Conservation (phyloP, 2,888 invertebrate genomes). For the Halictus ligatus region DNA sequence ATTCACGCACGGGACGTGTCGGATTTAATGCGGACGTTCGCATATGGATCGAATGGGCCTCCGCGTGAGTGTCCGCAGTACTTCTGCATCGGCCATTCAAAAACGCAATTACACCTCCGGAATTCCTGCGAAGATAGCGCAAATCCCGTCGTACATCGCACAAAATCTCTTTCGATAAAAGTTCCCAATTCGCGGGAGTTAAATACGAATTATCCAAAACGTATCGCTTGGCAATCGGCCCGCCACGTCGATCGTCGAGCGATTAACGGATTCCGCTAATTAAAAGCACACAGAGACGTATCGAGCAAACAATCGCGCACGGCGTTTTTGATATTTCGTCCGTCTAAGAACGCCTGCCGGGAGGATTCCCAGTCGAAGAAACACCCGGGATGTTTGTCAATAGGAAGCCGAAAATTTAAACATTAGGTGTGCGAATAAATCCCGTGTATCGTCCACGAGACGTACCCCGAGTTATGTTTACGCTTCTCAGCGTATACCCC, state of each 20-base stretch:
- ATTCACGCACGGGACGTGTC: not conserved
- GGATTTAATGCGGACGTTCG: slow-evolving; percentile 14
- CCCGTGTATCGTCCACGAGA: too few relatives aligned
- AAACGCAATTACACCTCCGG: not conserved
- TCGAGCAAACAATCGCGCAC: slow-evolving; percentile 3
- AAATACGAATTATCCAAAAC: not conserved
- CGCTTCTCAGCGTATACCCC: too few relatives aligned
- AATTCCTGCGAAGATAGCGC: not conserved
- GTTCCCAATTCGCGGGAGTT: not conserved
- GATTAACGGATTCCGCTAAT: slow-evolving; percentile 18
- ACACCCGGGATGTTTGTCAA: slow-evolving; percentile 19
- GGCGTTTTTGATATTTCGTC: slow-evolving; percentile 9
- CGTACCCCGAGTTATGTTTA: too few relatives aligned
- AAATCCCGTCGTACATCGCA: not conserved
- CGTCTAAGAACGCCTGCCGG: not conserved
- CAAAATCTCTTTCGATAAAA: not conserved
- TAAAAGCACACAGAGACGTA: not conserved
- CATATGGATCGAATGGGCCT: not conserved
- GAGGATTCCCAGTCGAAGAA: not conserved
- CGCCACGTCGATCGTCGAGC: not conserved
- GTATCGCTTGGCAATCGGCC: not conserved
- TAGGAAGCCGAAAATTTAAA: not conserved
- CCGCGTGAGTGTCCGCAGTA: not conserved
- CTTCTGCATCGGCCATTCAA: not conserved
- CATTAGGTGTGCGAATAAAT: not conserved